Percentiles rank a stretch among this genome's conserved stretches.
phyloP scores from a whole-genome alignment of 2,797 vertebrate species.

The Carcharodon carcharias region DNA sequence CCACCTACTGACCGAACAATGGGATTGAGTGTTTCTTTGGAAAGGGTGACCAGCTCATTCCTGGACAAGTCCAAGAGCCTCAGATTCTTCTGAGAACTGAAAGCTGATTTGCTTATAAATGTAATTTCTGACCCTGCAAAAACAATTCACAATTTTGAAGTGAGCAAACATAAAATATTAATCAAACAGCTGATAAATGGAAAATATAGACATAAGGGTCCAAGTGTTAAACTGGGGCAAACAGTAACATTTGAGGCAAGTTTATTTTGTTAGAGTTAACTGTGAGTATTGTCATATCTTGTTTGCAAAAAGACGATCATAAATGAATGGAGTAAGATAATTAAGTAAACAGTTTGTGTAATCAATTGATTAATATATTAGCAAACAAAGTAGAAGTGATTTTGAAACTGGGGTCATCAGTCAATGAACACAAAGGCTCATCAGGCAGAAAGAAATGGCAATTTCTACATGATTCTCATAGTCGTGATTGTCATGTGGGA shows the following conservation, averaged over 20 bases:
- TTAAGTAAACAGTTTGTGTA: not conserved
- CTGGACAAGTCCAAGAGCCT: constrained; percentile 11
- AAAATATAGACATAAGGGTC: not conserved
- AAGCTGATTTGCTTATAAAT: constrained; percentile 33
- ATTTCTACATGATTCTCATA: not conserved
- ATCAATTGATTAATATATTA: not conserved
- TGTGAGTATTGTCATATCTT: not conserved
- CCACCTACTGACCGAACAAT: not conserved
- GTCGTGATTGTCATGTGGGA: not conserved
- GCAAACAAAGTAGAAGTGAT: not conserved
- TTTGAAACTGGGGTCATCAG: not conserved
- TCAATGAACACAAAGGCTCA: not conserved
- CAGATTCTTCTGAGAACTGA: constrained; percentile 20
- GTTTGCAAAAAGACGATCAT: not conserved
- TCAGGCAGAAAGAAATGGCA: not conserved
- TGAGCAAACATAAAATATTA: not conserved
- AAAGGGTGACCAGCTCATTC: not conserved
- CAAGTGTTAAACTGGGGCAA: not conserved
- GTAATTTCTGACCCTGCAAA: constrained; percentile 21
- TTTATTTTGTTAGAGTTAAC: not conserved
- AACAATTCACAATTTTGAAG: not conserved
- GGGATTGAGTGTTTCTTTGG: constrained; percentile 15
- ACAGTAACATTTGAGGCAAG: not conserved
- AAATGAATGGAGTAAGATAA: not conserved
- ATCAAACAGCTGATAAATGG: not conserved